Evolutionary conservation across 1,140 invertebrate species (phyloP), one percentile per base, ranked within the genome.

Genomic region (Caenorhabditis tropicalis): DNA sequence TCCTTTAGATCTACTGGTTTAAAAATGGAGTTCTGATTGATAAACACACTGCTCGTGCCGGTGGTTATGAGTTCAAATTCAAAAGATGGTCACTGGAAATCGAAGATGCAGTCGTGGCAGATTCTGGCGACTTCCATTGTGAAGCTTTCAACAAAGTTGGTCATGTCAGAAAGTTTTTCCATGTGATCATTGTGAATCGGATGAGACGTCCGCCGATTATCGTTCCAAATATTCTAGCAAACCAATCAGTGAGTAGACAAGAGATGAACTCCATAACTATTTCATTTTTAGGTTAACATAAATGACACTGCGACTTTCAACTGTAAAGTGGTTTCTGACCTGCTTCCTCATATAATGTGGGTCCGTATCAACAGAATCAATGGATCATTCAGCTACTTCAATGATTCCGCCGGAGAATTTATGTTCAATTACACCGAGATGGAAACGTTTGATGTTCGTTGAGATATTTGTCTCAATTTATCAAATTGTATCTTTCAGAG

Each of bases 271-370:
- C n/a, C n/a, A n/a, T n/a, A n/a, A n/a, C n/a, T n/a, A n/a, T 49
- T 83, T 21, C 0, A 49, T 56, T 43, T 80, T 43, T 39, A 84
- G 83, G 83, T 91, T 19, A 85, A 91, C 79, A 88, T 90, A 6
- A 91, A 91, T 79, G 82, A 79, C 21, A 91, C 89, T 2, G 90
- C 88, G 9, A 87, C 89, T 29, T 91, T 91, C 81, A 86, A 89
- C 10, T 91, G 90, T 65, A 87, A 91, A 82, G 89, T 91, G 7
- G 79, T 90, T 29, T 91, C 89, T 5, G 89, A 91, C 53, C 60
- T 91, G 15, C 79, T 87, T 19, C 90, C 90, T n/a, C 89, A 91
- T 74, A 86, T 91, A 27, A 87, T 91, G 58, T 91, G 90, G 90
- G 87, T 90, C 33, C 86, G 88, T 31, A 74, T 91, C 39, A 70